Evolutionary conservation across 2,797 vertebrate genomes (phyloP).

Genomic region (Dendrocincla fuliginosa): DNA sequence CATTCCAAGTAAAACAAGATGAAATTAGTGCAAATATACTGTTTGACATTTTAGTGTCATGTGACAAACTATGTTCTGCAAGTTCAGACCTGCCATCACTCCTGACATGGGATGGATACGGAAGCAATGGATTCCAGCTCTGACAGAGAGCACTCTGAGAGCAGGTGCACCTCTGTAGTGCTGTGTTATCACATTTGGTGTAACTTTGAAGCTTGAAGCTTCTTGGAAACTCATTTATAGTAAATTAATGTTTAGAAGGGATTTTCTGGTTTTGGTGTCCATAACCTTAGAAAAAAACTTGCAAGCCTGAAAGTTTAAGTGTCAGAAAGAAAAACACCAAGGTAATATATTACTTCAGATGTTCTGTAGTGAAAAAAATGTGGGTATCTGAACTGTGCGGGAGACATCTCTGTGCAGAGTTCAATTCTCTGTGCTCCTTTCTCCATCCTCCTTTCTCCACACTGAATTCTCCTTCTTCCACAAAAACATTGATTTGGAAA

Average conservation of each 20-base stretch:
- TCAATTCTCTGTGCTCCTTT: background rate
- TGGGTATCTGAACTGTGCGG: background rate
- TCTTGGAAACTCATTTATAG: background rate
- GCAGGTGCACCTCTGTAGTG: background rate
- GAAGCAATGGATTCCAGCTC: background rate
- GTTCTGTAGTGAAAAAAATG: background rate
- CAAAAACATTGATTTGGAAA: background rate
- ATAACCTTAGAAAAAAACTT: background rate
- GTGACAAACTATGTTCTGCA: background rate
- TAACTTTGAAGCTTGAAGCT: background rate
- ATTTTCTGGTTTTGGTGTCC: background rate
- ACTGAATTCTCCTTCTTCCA: background rate
- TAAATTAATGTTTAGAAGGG: background rate
- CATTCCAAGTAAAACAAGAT: background rate
- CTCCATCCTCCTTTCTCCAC: background rate
- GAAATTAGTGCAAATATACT: background rate
- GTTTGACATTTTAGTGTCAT: background rate
- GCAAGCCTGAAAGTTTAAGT: background rate
- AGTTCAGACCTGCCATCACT: background rate
- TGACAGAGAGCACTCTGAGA: background rate
- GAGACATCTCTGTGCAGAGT: background rate
- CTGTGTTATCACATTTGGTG: background rate
- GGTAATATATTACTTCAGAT: background rate
- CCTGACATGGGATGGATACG: background rate
- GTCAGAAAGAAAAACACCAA: background rate